These are phyloP conservation scores for Coregonus suidteri DNA, from an alignment of 2,797 vertebrate genomes.

Conservation along the genomic window DNA sequence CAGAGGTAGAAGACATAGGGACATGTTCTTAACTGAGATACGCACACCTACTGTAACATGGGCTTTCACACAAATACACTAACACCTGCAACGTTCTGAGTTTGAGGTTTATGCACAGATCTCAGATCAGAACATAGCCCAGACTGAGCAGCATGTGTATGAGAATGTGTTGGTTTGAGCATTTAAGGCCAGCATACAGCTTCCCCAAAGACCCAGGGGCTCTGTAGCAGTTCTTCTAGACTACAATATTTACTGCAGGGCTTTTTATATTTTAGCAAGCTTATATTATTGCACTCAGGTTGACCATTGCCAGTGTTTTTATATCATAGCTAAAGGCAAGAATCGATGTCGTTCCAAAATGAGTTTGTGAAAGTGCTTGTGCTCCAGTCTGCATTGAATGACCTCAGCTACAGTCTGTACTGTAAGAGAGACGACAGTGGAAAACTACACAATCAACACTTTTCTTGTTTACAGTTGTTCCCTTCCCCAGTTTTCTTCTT, in stretches of 20 bases:
- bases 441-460: constrained; percentile 6
- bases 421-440: not conserved
- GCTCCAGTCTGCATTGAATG: not conserved
- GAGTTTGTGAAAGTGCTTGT: constrained; percentile 5
- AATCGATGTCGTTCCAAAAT: constrained; percentile 5
- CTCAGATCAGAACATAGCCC: constrained; percentile 46
- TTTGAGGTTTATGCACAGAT: not conserved
- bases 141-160: constrained; percentile 50
- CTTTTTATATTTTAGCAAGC: constrained; percentile 2
- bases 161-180: constrained; percentile 30
- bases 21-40: constrained; percentile 53
- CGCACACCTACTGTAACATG: not conserved
- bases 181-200: constrained; percentile 25
- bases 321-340: constrained; percentile 9
- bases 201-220: constrained; percentile 12
- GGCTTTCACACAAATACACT: constrained; percentile 10
- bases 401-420: not conserved
- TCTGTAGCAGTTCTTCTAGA: not conserved
- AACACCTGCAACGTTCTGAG: not conserved
- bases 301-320: not conserved
- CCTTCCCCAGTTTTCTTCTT: constrained; percentile 30
- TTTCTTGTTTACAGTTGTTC: constrained; percentile 21
- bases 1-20: constrained; percentile 25
- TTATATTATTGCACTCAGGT: not conserved
- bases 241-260: not conserved